Base-by-base conservation (phyloP, 2,888 invertebrate species). In the Julus scandinavius region DNA sequence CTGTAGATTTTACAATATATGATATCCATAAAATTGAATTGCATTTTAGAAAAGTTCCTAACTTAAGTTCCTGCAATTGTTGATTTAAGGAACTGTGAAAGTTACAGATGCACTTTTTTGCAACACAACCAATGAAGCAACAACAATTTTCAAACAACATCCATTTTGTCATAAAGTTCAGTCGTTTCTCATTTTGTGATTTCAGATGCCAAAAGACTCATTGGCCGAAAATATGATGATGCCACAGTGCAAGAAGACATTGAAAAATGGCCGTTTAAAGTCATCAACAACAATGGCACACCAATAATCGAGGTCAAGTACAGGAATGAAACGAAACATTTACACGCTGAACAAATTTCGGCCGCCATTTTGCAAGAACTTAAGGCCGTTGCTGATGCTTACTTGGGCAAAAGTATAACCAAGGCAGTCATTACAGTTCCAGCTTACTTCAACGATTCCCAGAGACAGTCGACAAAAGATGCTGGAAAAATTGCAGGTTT, bases 231-330 rank as follows among this genome's bases (percentile, higher is more conserved):
- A 92, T 99, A 97, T 97, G 94, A 94, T n/a, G 99, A 99, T 91
- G 91, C 94, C 15, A 95, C 96, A 87, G 99, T 99, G 1, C 99
- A 99, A 93, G 95, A 96, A 91, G 99, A 99, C 91, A 95, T 99
- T 91, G 99, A 99, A 93, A 96, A 96, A 93, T 99, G 98, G 95
- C 99, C 99, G 87, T 99, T 99, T 94, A 96, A 96, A 93, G 97
- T 98, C 7, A 15, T 58, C 15, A 63, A 87, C 63, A 72, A 87
- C 7, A 38, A 50, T 38, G 95, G 85, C 95, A 95, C 91, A 95
- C 95, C 0, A 29, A 93, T 93, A 90, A 93, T 94, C 83, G 94
- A 95, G 92, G 96, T 97, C 41, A 93, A 95, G 89, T 97, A 96
- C 94, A 97, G 97, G 92, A 97, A 97, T 85, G 97, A 97, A 93